Conservation (phyloP, 2,888 invertebrate species). For the Lepidochitona cinerea region DNA sequence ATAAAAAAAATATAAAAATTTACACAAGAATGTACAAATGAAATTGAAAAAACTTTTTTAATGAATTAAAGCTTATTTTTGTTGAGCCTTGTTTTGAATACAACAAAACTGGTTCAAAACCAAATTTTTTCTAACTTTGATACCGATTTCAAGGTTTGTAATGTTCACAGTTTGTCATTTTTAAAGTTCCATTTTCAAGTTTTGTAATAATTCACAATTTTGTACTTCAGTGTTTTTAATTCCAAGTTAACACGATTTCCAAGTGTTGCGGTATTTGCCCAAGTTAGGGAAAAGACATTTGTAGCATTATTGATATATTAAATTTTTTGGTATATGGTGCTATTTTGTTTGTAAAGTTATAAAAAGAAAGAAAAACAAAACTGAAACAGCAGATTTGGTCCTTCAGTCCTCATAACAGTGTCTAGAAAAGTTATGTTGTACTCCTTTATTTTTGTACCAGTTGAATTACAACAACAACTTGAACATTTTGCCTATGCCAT, state of each 20-base stretch:
- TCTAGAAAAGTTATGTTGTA: constrained; percentile 3
- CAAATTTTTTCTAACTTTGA: not conserved
- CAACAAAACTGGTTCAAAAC: not conserved
- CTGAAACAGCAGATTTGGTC: no score
- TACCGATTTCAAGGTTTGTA: not conserved
- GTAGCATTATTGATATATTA: not conserved
- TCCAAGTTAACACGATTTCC: not conserved
- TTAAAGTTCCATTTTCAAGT: constrained; percentile 2
- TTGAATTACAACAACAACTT: not conserved
- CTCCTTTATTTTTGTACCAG: constrained; percentile 4
- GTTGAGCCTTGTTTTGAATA: not conserved
- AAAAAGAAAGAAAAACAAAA: no score
- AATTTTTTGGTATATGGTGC: constrained; percentile 9
- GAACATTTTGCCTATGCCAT: constrained; percentile 6
- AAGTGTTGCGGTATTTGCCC: no score
- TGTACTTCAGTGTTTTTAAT: constrained; percentile 1
- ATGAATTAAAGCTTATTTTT: constrained; percentile 1
- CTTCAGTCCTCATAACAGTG: not conserved
- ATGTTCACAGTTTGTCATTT: constrained; percentile 5
- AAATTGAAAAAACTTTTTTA: not conserved
- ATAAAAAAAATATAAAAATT: not conserved
- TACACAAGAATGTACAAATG: not conserved
- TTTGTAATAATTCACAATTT: constrained; percentile 7
- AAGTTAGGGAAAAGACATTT: not conserved
- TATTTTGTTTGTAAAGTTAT: constrained; percentile 4